Evolutionary conservation across 2,888 invertebrate genomes (phyloP).

Genomic region (Hesperia comma): DNA sequence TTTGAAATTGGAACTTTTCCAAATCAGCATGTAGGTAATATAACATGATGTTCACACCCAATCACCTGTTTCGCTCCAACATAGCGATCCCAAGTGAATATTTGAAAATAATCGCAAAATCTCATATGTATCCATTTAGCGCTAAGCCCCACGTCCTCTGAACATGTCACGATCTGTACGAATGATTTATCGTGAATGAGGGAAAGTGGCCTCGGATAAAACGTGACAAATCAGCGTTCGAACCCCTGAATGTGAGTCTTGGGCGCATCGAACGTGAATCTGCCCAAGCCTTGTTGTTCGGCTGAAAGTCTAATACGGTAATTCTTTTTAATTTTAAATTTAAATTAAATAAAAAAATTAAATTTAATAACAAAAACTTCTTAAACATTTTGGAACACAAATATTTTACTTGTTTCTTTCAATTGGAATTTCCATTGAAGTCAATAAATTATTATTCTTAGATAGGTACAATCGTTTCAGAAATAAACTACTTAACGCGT

Average conservation of each 20-base stretch:
- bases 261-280: slow-evolving; percentile 2
- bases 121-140: slow-evolving; percentile 18
- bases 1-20: too few species aligned
- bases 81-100: not conserved
- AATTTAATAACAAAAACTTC: too few species aligned
- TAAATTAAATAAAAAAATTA: too few species aligned
- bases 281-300: not conserved
- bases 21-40: too few species aligned
- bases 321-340: slow-evolving; percentile 29
- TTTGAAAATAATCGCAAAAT: slow-evolving; percentile 13
- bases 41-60: not conserved
- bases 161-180: slow-evolving; percentile 50
- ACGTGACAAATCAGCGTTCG: slow-evolving; percentile 63
- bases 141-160: slow-evolving; percentile 42
- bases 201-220: slow-evolving; percentile 55
- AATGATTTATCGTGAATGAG: slow-evolving; percentile 62
- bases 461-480: too few species aligned
- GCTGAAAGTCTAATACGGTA: not conserved
- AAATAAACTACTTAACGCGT: too few species aligned
- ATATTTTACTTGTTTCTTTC: too few species aligned
- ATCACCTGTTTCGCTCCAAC: not conserved
- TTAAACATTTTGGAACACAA: too few species aligned
- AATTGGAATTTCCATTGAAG: too few species aligned
- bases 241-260: slow-evolving; percentile 44
- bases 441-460: too few species aligned